Evolutionary conservation across 1,140 invertebrate genomes (phyloP).

Genomic region (Dufourea novaeangliae): DNA sequence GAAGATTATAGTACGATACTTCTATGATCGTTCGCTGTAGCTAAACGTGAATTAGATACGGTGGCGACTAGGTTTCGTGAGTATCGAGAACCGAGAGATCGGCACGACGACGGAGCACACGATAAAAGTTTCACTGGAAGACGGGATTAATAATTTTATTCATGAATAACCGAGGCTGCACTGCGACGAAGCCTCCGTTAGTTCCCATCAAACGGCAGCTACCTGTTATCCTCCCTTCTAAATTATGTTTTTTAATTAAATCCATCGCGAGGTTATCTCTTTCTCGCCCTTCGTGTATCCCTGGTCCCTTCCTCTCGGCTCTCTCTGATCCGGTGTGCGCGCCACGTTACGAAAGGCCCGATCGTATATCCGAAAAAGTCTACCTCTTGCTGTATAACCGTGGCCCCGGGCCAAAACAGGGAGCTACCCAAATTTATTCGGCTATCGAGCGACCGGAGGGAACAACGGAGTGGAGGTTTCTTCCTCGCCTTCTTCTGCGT

Average conservation of each 20-base stretch:
- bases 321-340: conserved; percentile 32
- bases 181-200: conserved; percentile 66
- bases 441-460: conserved; percentile 68
- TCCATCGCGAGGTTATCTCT: conserved; percentile 70
- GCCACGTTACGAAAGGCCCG: conserved; percentile 67
- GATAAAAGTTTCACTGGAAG: conserved; percentile 63
- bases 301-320: conserved; percentile 21
- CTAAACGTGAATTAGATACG: conserved; percentile 6
- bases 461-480: conserved; percentile 55
- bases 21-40: background rate
- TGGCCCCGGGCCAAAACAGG: conserved; percentile 80
- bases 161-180: conserved; percentile 78
- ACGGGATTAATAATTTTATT: conserved; percentile 82
- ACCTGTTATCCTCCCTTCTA: conserved; percentile 81
- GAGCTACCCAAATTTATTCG: conserved; percentile 80
- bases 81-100: conserved; percentile 38
- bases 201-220: conserved; percentile 79
- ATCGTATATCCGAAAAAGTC: conserved; percentile 66
- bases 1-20: background rate
- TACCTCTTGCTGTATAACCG: conserved; percentile 57
- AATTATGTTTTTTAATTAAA: conserved; percentile 84
- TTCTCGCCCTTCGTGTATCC: conserved; percentile 14
- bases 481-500: conserved; percentile 44
- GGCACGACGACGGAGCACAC: conserved; percentile 18
- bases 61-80: conserved; percentile 8